Conservation (phyloP, 2,797 vertebrate species). For the Crypturellus tataupa region DNA sequence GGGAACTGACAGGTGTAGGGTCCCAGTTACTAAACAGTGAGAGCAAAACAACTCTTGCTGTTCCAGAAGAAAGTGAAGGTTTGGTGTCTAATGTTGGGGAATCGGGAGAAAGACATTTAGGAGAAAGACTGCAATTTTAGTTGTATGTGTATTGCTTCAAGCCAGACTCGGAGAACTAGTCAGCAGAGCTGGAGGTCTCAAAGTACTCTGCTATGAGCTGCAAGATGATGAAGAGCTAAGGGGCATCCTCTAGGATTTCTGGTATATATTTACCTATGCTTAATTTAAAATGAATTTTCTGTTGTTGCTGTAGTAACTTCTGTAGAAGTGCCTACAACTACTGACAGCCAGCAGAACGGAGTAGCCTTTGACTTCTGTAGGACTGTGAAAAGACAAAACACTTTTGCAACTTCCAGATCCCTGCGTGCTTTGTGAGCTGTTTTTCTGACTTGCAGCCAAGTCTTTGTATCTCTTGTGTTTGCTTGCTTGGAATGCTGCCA, state of each 20-base stretch:
- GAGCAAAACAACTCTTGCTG: background rate
- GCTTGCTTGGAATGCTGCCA: constrained; percentile 21
- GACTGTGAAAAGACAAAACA: background rate
- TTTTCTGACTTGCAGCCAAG: constrained; percentile 38
- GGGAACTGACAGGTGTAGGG: background rate
- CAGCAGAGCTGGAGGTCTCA: background rate
- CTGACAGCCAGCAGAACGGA: background rate
- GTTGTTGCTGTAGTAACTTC: background rate
- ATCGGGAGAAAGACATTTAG: background rate
- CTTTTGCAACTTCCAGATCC: background rate
- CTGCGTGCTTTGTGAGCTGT: background rate
- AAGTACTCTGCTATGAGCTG: background rate
- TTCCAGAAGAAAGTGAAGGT: background rate
- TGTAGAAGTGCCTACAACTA: background rate
- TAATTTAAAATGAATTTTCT: background rate
- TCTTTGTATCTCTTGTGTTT: background rate
- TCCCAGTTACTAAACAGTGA: background rate
- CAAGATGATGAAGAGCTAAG: background rate
- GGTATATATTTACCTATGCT: background rate
- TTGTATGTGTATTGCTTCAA: background rate
- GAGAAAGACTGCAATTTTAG: background rate
- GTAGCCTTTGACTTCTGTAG: background rate
- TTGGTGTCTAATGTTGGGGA: background rate
- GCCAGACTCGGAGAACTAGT: background rate
- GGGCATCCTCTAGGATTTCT: background rate